A percentile compares a stretch with the other conserved stretches of the same genome.
Conservation (phyloP, 2,888 invertebrate species). For the Chalcis sispes region DNA sequence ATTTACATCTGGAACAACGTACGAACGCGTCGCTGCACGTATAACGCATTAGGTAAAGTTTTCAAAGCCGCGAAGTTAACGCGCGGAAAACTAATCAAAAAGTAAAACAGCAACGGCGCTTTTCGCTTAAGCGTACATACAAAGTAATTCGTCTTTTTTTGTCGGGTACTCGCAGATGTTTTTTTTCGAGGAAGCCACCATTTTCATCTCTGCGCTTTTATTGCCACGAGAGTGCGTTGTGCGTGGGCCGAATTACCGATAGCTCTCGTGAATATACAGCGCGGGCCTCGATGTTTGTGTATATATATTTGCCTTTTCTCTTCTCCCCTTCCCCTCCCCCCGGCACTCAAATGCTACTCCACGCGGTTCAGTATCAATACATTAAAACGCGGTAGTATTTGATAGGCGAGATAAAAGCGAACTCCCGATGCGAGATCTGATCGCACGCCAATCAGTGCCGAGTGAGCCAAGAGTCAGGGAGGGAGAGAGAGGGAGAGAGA, state of each 20-base stretch:
- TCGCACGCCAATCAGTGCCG: slow-evolving; percentile 43
- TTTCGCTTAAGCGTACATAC: too few species aligned
- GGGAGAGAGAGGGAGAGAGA: too few species aligned
- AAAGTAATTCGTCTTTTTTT: neutral
- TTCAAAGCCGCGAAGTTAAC: too few species aligned
- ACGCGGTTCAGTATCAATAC: slow-evolving; percentile 12
- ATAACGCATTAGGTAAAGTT: too few species aligned
- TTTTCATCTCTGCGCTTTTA: neutral
- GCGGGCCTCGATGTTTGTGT: neutral
- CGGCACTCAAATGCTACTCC: neutral
- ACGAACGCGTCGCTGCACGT: too few species aligned
- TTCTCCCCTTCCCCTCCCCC: neutral
- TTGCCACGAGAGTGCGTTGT: neutral
- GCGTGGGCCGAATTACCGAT: slow-evolving; percentile 1
- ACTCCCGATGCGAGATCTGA: slow-evolving; percentile 18
- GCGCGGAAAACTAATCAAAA: too few species aligned
- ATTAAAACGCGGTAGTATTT: slow-evolving; percentile 35
- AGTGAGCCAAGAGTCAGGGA: neutral
- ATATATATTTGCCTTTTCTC: neutral
- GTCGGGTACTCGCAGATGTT: neutral
- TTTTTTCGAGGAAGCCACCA: too few species aligned
- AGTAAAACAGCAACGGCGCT: too few species aligned
- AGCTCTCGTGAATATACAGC: slow-evolving; percentile 22
- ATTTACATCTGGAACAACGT: too few species aligned
- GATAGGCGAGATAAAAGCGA: slow-evolving; percentile 47